Evolutionary conservation across 2,888 invertebrate genomes (phyloP).

Genomic region (Deilephila porcellus): DNA sequence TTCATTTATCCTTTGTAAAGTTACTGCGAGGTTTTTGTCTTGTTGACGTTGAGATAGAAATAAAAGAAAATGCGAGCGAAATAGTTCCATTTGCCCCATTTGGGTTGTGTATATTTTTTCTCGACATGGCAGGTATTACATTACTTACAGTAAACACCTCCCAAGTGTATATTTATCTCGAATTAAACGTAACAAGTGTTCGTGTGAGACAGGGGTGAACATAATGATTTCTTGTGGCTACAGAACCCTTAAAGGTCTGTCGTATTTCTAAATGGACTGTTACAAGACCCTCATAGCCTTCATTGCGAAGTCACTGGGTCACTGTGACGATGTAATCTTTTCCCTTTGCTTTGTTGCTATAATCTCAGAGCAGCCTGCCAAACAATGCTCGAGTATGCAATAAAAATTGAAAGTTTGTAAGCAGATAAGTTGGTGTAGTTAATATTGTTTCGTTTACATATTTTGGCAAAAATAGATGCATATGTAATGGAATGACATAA

Average conservation of each 20-base stretch:
- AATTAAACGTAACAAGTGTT: conserved; percentile 25
- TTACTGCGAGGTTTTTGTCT: conserved; percentile 36
- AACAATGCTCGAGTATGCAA: neutral
- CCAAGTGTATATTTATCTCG: conserved; percentile 22
- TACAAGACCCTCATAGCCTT: conserved; percentile 53
- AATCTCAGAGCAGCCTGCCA: neutral
- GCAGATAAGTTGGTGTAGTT: neutral
- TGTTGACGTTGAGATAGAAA: conserved; percentile 12
- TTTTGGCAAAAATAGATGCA: conserved; percentile 44
- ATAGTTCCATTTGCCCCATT: conserved; percentile 18
- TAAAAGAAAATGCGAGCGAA: conserved; percentile 20
- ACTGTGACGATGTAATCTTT: conserved; percentile 47
- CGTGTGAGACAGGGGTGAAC: conserved; percentile 11
- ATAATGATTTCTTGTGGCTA: conserved; percentile 23
- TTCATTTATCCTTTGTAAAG: neutral
- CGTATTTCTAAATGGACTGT: conserved; percentile 56
- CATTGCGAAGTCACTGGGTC: conserved; percentile 60
- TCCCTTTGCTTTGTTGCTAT: conserved; percentile 32
- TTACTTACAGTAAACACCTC: conserved; percentile 12
- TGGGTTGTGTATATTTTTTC: conserved; percentile 9
- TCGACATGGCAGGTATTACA: conserved; percentile 19
- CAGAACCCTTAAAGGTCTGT: conserved; percentile 23
- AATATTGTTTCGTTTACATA: conserved; percentile 12
- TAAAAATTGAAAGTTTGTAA: neutral
- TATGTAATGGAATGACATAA: conserved; percentile 64